Evolutionary conservation across 2,888 invertebrate genomes (phyloP).

Genomic region (Ochropacha duplaris): DNA sequence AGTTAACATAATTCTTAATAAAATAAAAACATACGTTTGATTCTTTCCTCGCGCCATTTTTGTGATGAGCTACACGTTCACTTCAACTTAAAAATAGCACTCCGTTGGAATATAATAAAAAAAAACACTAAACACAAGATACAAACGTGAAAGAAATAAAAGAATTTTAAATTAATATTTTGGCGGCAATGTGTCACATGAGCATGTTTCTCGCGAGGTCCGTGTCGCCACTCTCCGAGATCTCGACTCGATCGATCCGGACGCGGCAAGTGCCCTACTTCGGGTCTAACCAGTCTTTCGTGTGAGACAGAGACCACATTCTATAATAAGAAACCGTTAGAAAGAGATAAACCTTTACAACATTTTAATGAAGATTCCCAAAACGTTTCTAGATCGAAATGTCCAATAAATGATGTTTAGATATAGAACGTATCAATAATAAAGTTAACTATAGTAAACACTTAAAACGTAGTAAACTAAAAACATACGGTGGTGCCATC

Average conservation of each 20-base stretch:
- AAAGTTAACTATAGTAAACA: neutral
- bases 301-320: constrained; percentile 64
- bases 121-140: constrained; percentile 48
- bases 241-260: constrained; percentile 72
- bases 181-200: constrained; percentile 76
- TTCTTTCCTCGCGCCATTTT: constrained; percentile 67
- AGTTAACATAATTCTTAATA: constrained; percentile 11
- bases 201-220: constrained; percentile 74
- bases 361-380: constrained; percentile 5
- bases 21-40: constrained; percentile 60
- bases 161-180: constrained; percentile 49
- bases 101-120: constrained; percentile 16
- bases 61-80: constrained; percentile 37
- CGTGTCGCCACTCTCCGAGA: constrained; percentile 77
- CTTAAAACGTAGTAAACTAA: neutral
- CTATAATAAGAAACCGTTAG: constrained; percentile 30
- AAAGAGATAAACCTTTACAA: constrained; percentile 40
- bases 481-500: constrained; percentile 25
- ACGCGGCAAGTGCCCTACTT: constrained; percentile 77
- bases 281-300: constrained; percentile 64
- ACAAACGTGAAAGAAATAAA: constrained; percentile 35
- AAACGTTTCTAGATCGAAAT: neutral
- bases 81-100: constrained; percentile 30
- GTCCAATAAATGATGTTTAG: constrained; percentile 6
- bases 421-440: neutral